Conservation (phyloP, 2,797 vertebrate genomes). For the Enteromius fasciolatus region DNA sequence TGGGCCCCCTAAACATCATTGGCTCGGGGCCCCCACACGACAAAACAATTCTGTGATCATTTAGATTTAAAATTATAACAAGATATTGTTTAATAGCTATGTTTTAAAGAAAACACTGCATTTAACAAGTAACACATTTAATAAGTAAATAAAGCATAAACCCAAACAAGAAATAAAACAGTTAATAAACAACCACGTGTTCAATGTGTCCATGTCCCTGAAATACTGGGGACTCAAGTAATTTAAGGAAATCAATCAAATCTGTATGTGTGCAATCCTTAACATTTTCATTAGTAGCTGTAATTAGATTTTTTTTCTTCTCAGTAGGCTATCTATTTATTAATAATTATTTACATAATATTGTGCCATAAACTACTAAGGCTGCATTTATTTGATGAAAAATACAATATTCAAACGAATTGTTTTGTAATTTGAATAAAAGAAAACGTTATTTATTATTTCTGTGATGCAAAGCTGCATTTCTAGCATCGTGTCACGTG, state of each 20-base stretch:
- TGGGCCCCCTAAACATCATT: background rate
- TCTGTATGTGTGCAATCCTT: too few species aligned
- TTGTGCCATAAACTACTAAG: background rate
- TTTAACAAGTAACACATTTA: too few species aligned
- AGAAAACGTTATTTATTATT: background rate
- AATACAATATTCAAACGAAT: background rate
- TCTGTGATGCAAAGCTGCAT: background rate
- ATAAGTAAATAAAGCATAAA: background rate
- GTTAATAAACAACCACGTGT: too few species aligned
- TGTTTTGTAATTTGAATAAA: background rate
- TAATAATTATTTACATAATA: background rate
- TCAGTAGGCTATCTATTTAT: background rate
- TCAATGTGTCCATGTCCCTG: too few species aligned
- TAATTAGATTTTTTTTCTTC: too few species aligned
- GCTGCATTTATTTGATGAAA: background rate
- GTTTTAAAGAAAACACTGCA: too few species aligned
- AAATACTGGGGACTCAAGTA: background rate
- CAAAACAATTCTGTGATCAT: too few species aligned
- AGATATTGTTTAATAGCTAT: too few species aligned
- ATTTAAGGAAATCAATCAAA: background rate
- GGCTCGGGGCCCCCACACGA: background rate
- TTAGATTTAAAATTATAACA: too few species aligned
- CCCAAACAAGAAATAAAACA: background rate
- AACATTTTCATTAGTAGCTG: too few species aligned
- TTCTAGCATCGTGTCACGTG: background rate